Evolutionary conservation across 2,888 invertebrate genomes (phyloP), one percentile per base, ranked within the genome.

Genomic region (Agrotis ipsilon): DNA sequence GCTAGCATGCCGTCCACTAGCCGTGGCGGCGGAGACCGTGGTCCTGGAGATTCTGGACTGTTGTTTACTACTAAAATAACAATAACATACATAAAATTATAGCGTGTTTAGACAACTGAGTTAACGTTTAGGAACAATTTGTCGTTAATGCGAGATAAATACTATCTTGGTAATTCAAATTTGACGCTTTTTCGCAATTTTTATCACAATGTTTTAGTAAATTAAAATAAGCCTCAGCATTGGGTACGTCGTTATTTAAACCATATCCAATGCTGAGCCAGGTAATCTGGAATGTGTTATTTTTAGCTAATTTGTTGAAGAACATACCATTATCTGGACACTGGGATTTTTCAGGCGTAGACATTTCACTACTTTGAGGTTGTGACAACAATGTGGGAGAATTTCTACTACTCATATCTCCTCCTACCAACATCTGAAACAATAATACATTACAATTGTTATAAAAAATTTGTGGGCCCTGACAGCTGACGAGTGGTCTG

Each of bases 1-100:
- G 98, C 98, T 81, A 98, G 93, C 95, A 97, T 97, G 63, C 98
- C 98, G 49, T 97, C 97, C 45, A 98, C 96, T 78, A 96, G 96
- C 83, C 97, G 97, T 6, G 97, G 97, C 45, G 97, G 96, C 3
- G 96, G 96, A 73, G 97, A 97, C 4, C 97, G 97, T 57, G 95
- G 93, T n/a, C 94, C 93, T 14, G 96, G 96, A 83, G 95, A 96
- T 86, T 94, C 94, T 19, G 95, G 94, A 88, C 94, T 92, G 80
- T 92, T 91, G 80, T 90, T 91, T 58, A 90, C 90, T 88, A 90
- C 16, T 86, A 90, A 74, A 32, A 32, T 32, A 32, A 32, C 32
- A 32, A 32, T n/a, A n/a, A n/a, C n/a, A n/a, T n/a, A n/a, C n/a
- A n/a, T n/a, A n/a, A n/a, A n/a, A n/a, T n/a, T n/a, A n/a, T n/a